These are phyloP conservation scores for Dermatemys mawii DNA, from an alignment of 2,113 vertebrate species.

Conservation along the genomic window DNA sequence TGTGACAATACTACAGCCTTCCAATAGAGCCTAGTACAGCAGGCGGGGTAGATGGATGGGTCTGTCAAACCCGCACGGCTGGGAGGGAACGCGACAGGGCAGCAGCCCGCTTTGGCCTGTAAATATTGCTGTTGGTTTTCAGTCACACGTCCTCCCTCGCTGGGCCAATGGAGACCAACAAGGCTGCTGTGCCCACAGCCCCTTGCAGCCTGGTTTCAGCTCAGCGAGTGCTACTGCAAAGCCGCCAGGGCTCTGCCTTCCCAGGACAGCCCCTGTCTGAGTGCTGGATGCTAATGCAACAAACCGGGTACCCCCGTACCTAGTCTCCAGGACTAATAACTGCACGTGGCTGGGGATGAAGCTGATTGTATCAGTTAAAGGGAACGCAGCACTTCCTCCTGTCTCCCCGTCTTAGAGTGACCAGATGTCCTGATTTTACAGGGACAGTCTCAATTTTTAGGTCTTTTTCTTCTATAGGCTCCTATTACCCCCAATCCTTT, in stretches of 20 bases:
- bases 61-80: not conserved
- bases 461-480: no score
- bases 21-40: accelerated
- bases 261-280: not conserved
- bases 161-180: not conserved
- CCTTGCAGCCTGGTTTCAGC: not conserved
- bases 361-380: not conserved
- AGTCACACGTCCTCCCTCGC: not conserved
- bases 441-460: no score
- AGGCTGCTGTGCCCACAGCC: accelerated
- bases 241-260: not conserved
- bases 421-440: no score
- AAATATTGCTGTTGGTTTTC: not conserved
- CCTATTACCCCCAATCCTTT: no score
- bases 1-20: not conserved
- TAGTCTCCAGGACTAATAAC: not conserved
- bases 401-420: no score
- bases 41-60: not conserved
- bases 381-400: not conserved
- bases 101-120: not conserved
- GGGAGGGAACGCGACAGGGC: not conserved
- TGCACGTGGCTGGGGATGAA: not conserved
- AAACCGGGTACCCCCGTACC: not conserved
- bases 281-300: not conserved
- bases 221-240: not conserved